phyloP scores from a whole-genome alignment of 2,797 vertebrate species.

The Danio kyathit region DNA sequence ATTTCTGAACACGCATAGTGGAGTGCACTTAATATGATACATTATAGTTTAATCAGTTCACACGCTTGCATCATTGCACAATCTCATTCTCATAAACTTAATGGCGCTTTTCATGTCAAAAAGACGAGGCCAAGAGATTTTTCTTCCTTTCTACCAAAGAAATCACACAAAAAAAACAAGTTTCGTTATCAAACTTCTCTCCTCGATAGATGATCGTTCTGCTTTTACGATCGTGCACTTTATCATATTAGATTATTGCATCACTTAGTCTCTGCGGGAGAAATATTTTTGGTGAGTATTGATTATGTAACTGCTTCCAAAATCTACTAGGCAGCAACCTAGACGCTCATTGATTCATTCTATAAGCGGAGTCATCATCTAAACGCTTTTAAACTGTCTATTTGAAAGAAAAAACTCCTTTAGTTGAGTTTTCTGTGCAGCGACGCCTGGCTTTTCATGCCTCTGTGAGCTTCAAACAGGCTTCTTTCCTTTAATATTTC shows the following conservation, averaged over 20 bases:
- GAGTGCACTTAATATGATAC: background rate
- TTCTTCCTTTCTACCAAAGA: background rate
- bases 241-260: slow-evolving; percentile 34
- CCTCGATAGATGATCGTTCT: background rate
- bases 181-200: slow-evolving; percentile 1
- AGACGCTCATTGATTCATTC: slow-evolving; percentile 28
- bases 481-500: slow-evolving; percentile 50
- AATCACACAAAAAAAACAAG: background rate
- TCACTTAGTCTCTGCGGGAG: slow-evolving; percentile 12
- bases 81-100: slow-evolving; percentile 10
- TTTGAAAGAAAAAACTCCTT: background rate
- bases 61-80: slow-evolving; percentile 24
- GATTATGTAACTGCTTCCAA: slow-evolving; percentile 51
- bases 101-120: slow-evolving; percentile 25
- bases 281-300: slow-evolving; percentile 38
- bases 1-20: background rate
- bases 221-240: background rate
- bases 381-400: background rate
- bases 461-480: slow-evolving; percentile 10
- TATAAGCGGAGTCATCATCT: slow-evolving; percentile 12
- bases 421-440: background rate
- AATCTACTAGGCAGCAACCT: slow-evolving; percentile 22
- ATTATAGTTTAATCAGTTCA: slow-evolving; percentile 26
- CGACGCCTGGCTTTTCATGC: background rate
- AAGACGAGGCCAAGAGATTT: background rate